These are phyloP conservation scores for Tapirus terrestris DNA, from an alignment of 2,113 vertebrate genomes.

Conservation along the genomic window DNA sequence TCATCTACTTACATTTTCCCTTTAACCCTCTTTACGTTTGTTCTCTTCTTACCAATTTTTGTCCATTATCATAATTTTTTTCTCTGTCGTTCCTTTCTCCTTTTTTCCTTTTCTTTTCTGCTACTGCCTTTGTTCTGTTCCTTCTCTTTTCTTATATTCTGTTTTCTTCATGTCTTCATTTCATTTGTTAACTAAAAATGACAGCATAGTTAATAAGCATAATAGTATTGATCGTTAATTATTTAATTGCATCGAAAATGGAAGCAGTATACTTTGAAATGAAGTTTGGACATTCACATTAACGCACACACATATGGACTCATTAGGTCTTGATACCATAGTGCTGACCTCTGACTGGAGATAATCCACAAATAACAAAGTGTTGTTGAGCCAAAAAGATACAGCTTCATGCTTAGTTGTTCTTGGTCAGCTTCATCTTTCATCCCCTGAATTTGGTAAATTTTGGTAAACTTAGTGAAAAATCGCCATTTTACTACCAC, in stretches of 20 bases:
- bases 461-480: neutral
- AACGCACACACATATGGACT: neutral
- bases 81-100: neutral
- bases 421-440: neutral
- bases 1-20: neutral
- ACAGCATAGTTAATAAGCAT: neutral
- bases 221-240: neutral
- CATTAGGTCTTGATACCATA: neutral
- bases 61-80: neutral
- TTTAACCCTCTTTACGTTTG: neutral
- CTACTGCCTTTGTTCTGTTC: neutral
- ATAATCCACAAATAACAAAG: neutral
- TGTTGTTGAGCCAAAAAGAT: neutral
- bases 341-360: neutral
- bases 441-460: neutral
- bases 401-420: neutral
- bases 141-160: neutral
- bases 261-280: neutral
- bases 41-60: neutral
- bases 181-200: neutral
- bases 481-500: neutral
- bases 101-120: neutral
- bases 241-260: neutral
- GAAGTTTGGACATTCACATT: neutral
- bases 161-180: neutral